Base-by-base conservation (phyloP, 2,888 invertebrate species). In the Xestia xanthographa region DNA sequence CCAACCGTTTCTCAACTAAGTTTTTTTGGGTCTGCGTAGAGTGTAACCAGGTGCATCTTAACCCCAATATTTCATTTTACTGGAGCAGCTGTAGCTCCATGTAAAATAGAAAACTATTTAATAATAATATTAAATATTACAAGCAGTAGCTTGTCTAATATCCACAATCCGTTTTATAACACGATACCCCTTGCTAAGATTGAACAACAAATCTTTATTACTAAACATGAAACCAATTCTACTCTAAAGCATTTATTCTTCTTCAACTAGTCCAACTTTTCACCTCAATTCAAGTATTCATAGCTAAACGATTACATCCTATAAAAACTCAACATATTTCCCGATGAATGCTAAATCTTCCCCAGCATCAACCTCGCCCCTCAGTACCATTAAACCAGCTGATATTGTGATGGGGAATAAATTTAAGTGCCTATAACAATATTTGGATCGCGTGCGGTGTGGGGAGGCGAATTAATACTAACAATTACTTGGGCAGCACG, bases 401-500 rank as follows among this genome's bases (percentile, higher is more conserved):
- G 86, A 80, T 86, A 76, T 86, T 88, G 56, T 77, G 85, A 80
- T 81, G 67, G 73, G 67, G 79, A 88, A 83, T 83, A 86, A 83
- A 87, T 88, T 90, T 86, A 89, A 90, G 89, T 89, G 89, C 88
- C 86, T 86, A 83, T 91, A 91, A 92, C 91, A 91, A 91, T 90
- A 92, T 88, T 85, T 84, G 87, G 85, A 88, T 95, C 91, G 95
- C 95, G 95, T 95, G 95, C 86, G 84, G 87, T 89, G 91, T 93
- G 90, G 89, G 90, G 91, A 91, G 90, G 92, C 88, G 94, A 94
- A 95, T 95, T 95, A 95, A 95, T 95, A 95, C 95, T 92, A 92
- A 95, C 95, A 95, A 95, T 95, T 95, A 95, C 94, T 92, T 79
- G 89, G 86, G 85, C 77, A 87, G 92, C 95, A 95, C 95, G 95